These are phyloP conservation scores for Netelia virgata DNA, from an alignment of 2,888 invertebrate species.

Conservation along the genomic window DNA sequence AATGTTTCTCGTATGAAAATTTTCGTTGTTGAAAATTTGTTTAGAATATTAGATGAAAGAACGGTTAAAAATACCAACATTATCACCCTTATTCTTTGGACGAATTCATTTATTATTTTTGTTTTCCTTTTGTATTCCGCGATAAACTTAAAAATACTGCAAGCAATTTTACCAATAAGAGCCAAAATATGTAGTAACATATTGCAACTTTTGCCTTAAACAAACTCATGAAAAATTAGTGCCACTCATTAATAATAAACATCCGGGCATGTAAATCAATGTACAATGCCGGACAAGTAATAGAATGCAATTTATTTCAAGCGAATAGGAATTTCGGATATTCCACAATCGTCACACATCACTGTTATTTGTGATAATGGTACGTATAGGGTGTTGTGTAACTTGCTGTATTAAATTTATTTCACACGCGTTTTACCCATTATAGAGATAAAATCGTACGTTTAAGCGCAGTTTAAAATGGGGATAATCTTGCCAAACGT, in stretches of 20 bases:
- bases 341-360: constrained; percentile 24
- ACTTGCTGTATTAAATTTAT: constrained; percentile 39
- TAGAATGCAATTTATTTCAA: constrained; percentile 40
- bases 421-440: constrained; percentile 29
- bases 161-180: constrained; percentile 39
- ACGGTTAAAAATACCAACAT: background rate
- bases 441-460: constrained; percentile 11
- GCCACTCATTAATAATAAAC: background rate
- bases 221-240: constrained; percentile 12
- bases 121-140: background rate
- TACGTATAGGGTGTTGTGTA: constrained; percentile 33
- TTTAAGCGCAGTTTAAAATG: constrained; percentile 9
- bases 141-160: constrained; percentile 22
- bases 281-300: constrained; percentile 38
- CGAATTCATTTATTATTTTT: background rate
- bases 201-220: constrained; percentile 41
- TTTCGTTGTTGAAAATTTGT: constrained; percentile 1
- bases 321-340: constrained; percentile 20
- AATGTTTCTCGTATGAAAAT: background rate
- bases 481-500: constrained; percentile 38
- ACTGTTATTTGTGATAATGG: constrained; percentile 42
- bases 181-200: constrained; percentile 22
- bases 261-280: constrained; percentile 18
- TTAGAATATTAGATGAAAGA: background rate
- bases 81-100: background rate